Evolutionary conservation across 2,888 invertebrate genomes (phyloP).

Genomic region (Autographa gamma): DNA sequence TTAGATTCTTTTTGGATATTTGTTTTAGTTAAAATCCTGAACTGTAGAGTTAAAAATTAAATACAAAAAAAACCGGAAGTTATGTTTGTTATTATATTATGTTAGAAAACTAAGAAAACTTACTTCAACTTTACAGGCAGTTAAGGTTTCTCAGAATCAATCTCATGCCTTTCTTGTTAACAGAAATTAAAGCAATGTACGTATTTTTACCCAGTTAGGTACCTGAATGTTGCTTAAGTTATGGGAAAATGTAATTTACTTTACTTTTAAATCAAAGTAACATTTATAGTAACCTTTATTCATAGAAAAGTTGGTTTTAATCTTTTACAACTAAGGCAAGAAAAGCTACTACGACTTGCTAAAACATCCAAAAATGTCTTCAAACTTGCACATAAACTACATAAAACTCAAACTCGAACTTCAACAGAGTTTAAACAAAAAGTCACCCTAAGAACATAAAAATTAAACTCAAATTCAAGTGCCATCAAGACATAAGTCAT

Average conservation of each 20-base stretch:
- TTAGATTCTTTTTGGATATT: too few relatives aligned
- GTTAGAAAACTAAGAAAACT: too few relatives aligned
- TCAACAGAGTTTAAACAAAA: slow-evolving; percentile 13
- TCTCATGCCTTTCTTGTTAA: neutral
- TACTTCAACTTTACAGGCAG: neutral
- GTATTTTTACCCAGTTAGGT: neutral
- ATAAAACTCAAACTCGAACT: neutral
- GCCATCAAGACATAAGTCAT: slow-evolving; percentile 69
- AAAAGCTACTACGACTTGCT: neutral
- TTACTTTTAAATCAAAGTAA: too few relatives aligned
- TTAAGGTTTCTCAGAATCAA: neutral
- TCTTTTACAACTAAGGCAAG: too few relatives aligned
- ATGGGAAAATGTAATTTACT: too few relatives aligned
- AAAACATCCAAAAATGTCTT: neutral
- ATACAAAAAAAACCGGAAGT: too few relatives aligned
- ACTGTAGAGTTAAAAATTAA: too few relatives aligned
- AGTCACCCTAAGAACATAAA: slow-evolving; percentile 40
- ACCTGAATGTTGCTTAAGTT: neutral
- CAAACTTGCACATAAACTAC: neutral
- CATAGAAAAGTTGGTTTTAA: too few relatives aligned
- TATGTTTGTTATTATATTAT: too few relatives aligned
- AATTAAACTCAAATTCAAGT: slow-evolving; percentile 54
- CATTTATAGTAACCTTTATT: too few relatives aligned
- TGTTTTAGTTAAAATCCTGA: too few relatives aligned
- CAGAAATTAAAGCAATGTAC: neutral